Evolutionary conservation across 2,888 invertebrate species (phyloP), one percentile per base, ranked within the genome.

Genomic region (Megastigmus dorsalis): DNA sequence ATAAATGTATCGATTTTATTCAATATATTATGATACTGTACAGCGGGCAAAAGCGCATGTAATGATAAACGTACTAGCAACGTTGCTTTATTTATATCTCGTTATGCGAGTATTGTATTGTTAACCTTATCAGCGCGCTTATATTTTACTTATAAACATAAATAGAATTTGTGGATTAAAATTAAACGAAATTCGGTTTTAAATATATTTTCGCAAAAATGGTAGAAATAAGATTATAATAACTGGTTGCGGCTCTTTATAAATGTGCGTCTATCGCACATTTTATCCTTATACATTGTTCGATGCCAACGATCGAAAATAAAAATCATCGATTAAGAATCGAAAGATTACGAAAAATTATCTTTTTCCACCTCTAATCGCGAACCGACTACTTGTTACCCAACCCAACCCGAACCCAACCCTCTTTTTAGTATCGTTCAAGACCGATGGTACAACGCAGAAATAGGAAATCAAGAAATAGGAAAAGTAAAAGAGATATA

Each of bases 401-500:
- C n/a, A n/a, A n/a, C n/a, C n/a, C n/a, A n/a, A n/a, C n/a, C n/a
- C n/a, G n/a, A n/a, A n/a, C n/a, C n/a, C n/a, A n/a, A n/a, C n/a
- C n/a, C n/a, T n/a, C n/a, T n/a, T n/a, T n/a, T n/a, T n/a, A n/a
- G n/a, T n/a, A n/a, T n/a, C n/a, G n/a, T n/a, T n/a, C n/a, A n/a
- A n/a, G n/a, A n/a, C n/a, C n/a, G n/a, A n/a, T n/a, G n/a, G n/a
- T 10, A 41, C 33, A 33, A 33, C n/a, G 33, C 1, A 3, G 5
- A 23, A 59, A 41, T 0, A 26, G 26, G 4, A 4, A 63, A 48
- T 23, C 10, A 23, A 60, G 26, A 41, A 20, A 36, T 9, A 10
- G n/a, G n/a, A 59, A 69, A 18, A 38, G n/a, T 87, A 7, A 26
- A 4, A 23, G 45, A 10, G n/a, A n/a, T 5, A 13, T 6, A n/a